Base-by-base conservation (phyloP, 2,888 invertebrate species). In the Conistra vaccinii region DNA sequence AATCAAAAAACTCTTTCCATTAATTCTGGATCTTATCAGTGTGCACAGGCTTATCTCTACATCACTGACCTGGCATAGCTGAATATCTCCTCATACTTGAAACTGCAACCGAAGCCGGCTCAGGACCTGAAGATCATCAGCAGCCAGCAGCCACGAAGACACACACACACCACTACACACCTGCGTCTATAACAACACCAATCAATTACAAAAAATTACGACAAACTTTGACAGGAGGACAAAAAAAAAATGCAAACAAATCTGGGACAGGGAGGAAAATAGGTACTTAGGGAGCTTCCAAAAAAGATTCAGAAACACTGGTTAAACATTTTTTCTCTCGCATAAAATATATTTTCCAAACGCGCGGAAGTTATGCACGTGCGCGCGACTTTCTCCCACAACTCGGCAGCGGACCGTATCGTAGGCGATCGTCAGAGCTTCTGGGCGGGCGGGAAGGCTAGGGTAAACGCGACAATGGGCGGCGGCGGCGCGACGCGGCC, bases 401-500 rank as follows among this genome's bases (percentile, higher is more conserved):
- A 89, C 90, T 90, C 87, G 88, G 90, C 90, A 94, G 90, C 93
- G 93, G 92, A 94, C 96, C 95, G 96, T 91, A 84, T 92, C 93
- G 94, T 87, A 90, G 91, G 94, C 95, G 93, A 92, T 90, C 94
- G 92, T 89, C 88, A 91, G 88, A 89, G 95, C 93, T 93, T 96
- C 96, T 96, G 95, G 95, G 94, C 94, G 94, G 95, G 93, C 91
- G 92, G 91, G 87, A 89, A 88, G 91, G 93, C 89, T 93, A 95
- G 96, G 88, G 92, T 94, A 88, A 96, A 93, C 88, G 95, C 96
- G 94, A 94, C 94, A 90, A 61, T 76, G 80, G 85, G 92, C 95
- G 89, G 96, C 94, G 88, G 96, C 96, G 95, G 94, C 95, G 92
- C 97, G 93, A 90, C 92, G 92, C 92, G 91, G 94, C 94, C 96